Evolutionary conservation across 2,888 invertebrate species (phyloP).

Genomic region (Leucozona laternaria): DNA sequence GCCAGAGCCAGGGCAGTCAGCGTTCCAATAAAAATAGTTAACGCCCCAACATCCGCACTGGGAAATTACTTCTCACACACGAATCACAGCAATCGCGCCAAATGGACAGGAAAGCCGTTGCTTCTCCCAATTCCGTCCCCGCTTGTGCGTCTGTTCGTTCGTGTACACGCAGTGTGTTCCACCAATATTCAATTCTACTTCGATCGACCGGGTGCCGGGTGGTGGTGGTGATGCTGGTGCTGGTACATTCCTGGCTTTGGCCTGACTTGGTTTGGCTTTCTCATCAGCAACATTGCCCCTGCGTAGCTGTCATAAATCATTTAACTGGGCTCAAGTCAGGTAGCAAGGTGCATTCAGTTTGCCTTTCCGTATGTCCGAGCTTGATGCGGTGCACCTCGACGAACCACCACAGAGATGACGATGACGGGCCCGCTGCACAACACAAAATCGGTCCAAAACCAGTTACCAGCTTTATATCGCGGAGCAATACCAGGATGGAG

Average conservation of each 20-base stretch:
- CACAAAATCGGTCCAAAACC: slow-evolving; percentile 61
- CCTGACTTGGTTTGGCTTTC: slow-evolving; percentile 49
- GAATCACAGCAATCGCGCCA: slow-evolving; percentile 68
- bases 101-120: slow-evolving; percentile 68
- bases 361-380: slow-evolving; percentile 45
- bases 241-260: slow-evolving; percentile 32
- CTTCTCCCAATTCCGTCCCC: slow-evolving; percentile 15
- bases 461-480: slow-evolving; percentile 65
- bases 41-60: slow-evolving; percentile 75
- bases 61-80: slow-evolving; percentile 73
- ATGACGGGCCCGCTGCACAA: slow-evolving; percentile 5
- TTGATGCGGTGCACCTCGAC: slow-evolving; percentile 16
- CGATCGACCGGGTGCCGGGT: slow-evolving; percentile 19
- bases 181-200: slow-evolving; percentile 23
- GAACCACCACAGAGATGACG: slow-evolving; percentile 21
- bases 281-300: slow-evolving; percentile 67
- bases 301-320: slow-evolving; percentile 74
- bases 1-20: neutral
- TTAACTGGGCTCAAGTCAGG: slow-evolving; percentile 71
- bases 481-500: slow-evolving; percentile 72
- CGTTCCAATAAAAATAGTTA: slow-evolving; percentile 73
- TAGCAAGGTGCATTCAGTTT: slow-evolving; percentile 75
- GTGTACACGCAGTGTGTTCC: slow-evolving; percentile 12
- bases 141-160: no score
- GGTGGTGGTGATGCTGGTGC: no score